Percentiles rank a stretch among this genome's conserved stretches.
Evolutionary conservation across 2,113 vertebrate genomes (phyloP).

Genomic region (Caretta caretta): DNA sequence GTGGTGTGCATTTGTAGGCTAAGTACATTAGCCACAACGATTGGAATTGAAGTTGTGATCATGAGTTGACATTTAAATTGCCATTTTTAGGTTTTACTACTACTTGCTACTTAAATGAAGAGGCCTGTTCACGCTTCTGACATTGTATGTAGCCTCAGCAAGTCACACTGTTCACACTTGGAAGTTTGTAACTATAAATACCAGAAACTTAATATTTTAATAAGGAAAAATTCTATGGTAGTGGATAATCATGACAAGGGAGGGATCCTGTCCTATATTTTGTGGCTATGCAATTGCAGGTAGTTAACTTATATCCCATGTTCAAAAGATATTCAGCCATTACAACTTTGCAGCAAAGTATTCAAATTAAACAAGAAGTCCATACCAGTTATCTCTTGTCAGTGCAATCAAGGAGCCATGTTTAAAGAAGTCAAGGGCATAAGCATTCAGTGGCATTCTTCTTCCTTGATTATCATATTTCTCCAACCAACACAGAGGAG

Average conservation of each 20-base stretch:
- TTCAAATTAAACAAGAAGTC: background rate
- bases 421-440: slow-evolving; percentile 78
- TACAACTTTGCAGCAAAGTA: background rate
- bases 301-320: background rate
- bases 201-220: background rate
- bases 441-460: slow-evolving; percentile 71
- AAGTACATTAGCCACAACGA: background rate
- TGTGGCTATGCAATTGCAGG: background rate
- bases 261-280: background rate
- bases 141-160: background rate
- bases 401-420: slow-evolving; percentile 73
- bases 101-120: background rate
- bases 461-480: slow-evolving; percentile 59
- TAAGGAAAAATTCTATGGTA: background rate
- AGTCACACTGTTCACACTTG: background rate
- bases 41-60: background rate
- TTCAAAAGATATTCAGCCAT: background rate
- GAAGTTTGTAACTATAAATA: background rate
- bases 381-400: slow-evolving; percentile 74
- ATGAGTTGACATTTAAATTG: background rate
- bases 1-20: too few relatives aligned
- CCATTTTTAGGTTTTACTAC: background rate
- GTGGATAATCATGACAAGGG: background rate
- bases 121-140: background rate
- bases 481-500: slow-evolving; percentile 58